Conservation (phyloP, 2,113 vertebrate genomes). For the Nothocercus nigrocapillus region DNA sequence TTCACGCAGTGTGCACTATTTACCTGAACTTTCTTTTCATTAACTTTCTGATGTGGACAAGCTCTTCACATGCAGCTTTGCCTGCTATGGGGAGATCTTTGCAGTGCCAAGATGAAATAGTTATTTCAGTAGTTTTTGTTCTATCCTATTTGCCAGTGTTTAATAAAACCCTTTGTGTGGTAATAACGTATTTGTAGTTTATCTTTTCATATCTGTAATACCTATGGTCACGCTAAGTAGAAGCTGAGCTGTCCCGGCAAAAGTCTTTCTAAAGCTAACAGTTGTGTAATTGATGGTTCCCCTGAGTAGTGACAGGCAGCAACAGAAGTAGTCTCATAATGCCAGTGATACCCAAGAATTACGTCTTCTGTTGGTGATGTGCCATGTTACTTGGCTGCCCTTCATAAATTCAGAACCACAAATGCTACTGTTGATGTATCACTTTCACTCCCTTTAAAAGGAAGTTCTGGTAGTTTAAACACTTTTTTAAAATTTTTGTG, state of each 20-base stretch:
- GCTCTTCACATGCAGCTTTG: background rate
- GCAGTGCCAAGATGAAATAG: background rate
- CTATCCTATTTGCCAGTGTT: background rate
- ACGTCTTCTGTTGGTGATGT: background rate
- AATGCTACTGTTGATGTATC: conserved; percentile 27
- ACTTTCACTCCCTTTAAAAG: background rate
- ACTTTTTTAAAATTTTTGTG: background rate
- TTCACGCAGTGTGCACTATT: background rate
- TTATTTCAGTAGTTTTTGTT: background rate
- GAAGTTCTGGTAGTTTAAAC: background rate
- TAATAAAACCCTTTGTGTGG: background rate
- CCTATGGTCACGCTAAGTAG: background rate
- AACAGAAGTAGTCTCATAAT: conserved; percentile 6
- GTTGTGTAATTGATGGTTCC: conserved; percentile 21
- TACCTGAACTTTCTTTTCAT: background rate
- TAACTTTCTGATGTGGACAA: background rate
- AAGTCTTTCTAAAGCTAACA: background rate
- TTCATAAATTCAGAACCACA: background rate
- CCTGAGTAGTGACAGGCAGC: conserved; percentile 21
- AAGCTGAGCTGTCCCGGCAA: background rate
- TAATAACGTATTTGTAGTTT: background rate
- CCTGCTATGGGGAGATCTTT: background rate
- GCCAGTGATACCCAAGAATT: conserved; percentile 23
- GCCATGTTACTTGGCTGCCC: conserved; percentile 39
- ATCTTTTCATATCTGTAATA: background rate